These are phyloP conservation scores for Triplophysa siluroides DNA, from an alignment of 2,113 vertebrate species.

Conservation along the genomic window DNA sequence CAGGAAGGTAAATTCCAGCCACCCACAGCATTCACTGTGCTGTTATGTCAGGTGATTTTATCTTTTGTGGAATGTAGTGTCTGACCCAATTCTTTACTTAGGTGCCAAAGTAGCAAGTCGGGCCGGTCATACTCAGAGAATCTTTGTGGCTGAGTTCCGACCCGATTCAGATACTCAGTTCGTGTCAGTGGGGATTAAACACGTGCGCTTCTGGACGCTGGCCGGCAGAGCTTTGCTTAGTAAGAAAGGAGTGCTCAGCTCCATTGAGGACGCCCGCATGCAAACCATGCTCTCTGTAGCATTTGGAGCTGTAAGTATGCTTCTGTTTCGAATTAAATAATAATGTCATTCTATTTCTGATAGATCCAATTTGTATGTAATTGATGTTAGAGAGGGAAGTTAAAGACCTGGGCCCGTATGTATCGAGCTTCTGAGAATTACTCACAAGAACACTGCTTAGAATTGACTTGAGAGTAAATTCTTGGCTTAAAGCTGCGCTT, in stretches of 20 bases:
- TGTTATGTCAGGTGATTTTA: not conserved
- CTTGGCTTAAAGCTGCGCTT: too few species aligned
- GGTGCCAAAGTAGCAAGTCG: conserved; percentile 93
- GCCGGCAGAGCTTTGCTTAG: conserved; percentile 91
- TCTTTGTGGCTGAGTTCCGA: conserved; percentile 97
- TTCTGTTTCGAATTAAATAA: conserved; percentile 17
- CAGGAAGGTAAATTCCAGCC: conserved; percentile 83
- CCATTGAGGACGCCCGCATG: conserved; percentile 90
- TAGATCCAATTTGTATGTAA: not conserved
- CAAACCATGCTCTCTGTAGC: conserved; percentile 97
- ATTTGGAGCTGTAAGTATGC: conserved; percentile 93
- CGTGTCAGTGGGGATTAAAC: conserved; percentile 97
- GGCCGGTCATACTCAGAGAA: conserved; percentile 89
- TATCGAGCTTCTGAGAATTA: too few species aligned
- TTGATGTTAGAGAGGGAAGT: not conserved
- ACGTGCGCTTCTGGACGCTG: conserved; percentile 95
- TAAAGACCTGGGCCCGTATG: not conserved
- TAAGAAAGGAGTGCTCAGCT: conserved; percentile 93
- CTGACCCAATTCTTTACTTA: conserved; percentile 59
- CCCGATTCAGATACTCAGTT: conserved; percentile 97
- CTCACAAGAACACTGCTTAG: too few species aligned
- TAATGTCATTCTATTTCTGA: too few species aligned
- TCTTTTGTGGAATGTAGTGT: not conserved
- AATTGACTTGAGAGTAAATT: too few species aligned
- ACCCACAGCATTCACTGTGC: not conserved